Conservation (phyloP, 2,888 invertebrate species). For the Agrotis segetum region DNA sequence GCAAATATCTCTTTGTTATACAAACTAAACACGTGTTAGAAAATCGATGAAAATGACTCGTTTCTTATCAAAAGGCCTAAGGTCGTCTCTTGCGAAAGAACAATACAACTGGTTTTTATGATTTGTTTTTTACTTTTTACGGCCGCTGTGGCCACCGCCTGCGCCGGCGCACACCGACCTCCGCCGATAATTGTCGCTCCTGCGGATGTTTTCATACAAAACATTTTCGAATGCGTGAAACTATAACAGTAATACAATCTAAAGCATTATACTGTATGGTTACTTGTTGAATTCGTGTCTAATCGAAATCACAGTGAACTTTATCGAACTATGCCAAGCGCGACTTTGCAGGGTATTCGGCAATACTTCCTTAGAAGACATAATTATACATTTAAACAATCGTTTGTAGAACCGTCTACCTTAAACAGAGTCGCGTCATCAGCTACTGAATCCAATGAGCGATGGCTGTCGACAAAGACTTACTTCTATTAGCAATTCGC, state of each 20-base stretch:
- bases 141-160: slow-evolving; percentile 65
- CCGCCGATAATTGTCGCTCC: slow-evolving; percentile 70
- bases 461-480: slow-evolving; percentile 49
- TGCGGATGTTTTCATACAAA: slow-evolving; percentile 78
- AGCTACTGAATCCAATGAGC: slow-evolving; percentile 40
- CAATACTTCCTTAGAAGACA: slow-evolving; percentile 12
- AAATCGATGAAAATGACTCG: slow-evolving; percentile 79
- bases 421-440: slow-evolving; percentile 29
- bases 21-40: slow-evolving; percentile 76
- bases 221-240: slow-evolving; percentile 50
- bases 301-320: slow-evolving; percentile 21
- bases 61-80: slow-evolving; percentile 81
- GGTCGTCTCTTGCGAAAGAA: slow-evolving; percentile 84
- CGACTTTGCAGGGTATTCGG: slow-evolving; percentile 5
- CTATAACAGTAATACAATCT: slow-evolving; percentile 38
- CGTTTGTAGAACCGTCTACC: slow-evolving; percentile 40
- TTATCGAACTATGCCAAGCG: slow-evolving; percentile 8
- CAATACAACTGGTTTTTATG: slow-evolving; percentile 88
- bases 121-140: slow-evolving; percentile 85
- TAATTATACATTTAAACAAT: slow-evolving; percentile 45
- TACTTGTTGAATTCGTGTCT: slow-evolving; percentile 26
- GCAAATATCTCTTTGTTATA: slow-evolving; percentile 71
- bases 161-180: slow-evolving; percentile 67
- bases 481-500: slow-evolving; percentile 74
- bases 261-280: slow-evolving; percentile 35